Percentiles rank a stretch among this genome's conserved stretches.
Conservation (phyloP, 1,140 invertebrate genomes). For the Nymphalis io region DNA sequence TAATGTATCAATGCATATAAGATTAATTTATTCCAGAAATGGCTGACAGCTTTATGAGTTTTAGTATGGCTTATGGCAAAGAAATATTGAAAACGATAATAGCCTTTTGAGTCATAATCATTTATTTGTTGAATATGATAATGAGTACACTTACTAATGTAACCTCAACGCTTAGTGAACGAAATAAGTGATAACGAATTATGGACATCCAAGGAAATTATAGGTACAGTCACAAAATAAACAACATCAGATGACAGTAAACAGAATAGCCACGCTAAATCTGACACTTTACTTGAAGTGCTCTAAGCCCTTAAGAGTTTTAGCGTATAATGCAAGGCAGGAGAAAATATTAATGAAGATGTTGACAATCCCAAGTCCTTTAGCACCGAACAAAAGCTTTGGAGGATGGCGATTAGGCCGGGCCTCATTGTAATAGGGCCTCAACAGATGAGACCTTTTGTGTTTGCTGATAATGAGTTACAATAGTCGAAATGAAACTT, state of each 20-base stretch:
- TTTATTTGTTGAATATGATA: background rate
- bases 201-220: background rate
- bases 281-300: constrained; percentile 35
- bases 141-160: background rate
- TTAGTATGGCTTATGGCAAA: constrained; percentile 18
- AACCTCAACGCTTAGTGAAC: background rate
- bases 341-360: constrained; percentile 72
- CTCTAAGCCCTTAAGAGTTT: constrained; percentile 43
- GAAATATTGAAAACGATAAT: constrained; percentile 17
- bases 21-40: constrained; percentile 23
- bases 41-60: constrained; percentile 24
- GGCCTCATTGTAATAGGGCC: constrained; percentile 59
- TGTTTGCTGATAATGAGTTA: constrained; percentile 65
- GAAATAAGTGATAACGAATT: background rate
- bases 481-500: constrained; percentile 70
- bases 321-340: constrained; percentile 45
- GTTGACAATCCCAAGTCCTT: constrained; percentile 64
- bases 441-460: constrained; percentile 67
- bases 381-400: constrained; percentile 54
- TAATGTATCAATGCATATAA: constrained; percentile 27
- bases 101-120: background rate
- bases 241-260: constrained; percentile 10
- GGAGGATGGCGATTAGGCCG: constrained; percentile 55
- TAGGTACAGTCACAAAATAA: background rate
- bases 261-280: constrained; percentile 34